Conservation (phyloP, 2,888 invertebrate genomes). For the Helicoverpa assulta region DNA sequence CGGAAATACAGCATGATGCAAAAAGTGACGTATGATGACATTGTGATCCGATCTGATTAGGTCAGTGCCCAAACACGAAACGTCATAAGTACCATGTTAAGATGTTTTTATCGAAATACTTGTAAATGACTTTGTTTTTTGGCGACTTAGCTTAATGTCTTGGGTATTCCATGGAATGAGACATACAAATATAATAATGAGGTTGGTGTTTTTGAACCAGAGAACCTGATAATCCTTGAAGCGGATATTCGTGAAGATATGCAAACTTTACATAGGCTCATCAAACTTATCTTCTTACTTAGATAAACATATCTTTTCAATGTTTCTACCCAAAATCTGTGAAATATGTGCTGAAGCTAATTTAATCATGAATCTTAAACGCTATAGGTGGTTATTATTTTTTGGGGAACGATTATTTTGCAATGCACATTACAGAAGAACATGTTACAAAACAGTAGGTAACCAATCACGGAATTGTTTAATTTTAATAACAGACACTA, state of each 20-base stretch:
- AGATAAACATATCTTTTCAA: not conserved
- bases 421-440: constrained; percentile 4
- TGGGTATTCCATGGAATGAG: not conserved
- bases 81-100: constrained; percentile 38
- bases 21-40: constrained; percentile 59
- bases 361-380: not conserved
- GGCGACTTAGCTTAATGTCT: constrained; percentile 2
- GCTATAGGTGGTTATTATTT: not conserved
- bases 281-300: not conserved
- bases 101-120: constrained; percentile 27
- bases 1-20: constrained; percentile 45
- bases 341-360: too few species aligned
- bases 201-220: constrained; percentile 2
- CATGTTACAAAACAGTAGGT: not conserved
- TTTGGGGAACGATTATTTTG: not conserved
- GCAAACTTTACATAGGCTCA: not conserved
- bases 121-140: constrained; percentile 6
- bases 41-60: constrained; percentile 58
- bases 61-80: constrained; percentile 58
- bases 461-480: constrained; percentile 13
- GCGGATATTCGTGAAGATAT: not conserved
- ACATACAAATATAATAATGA: not conserved
- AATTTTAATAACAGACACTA: not conserved
- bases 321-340: not conserved
- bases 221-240: not conserved